phyloP scores from a whole-genome alignment of 2,888 invertebrate genomes.

The Ecliptopera silaceata region DNA sequence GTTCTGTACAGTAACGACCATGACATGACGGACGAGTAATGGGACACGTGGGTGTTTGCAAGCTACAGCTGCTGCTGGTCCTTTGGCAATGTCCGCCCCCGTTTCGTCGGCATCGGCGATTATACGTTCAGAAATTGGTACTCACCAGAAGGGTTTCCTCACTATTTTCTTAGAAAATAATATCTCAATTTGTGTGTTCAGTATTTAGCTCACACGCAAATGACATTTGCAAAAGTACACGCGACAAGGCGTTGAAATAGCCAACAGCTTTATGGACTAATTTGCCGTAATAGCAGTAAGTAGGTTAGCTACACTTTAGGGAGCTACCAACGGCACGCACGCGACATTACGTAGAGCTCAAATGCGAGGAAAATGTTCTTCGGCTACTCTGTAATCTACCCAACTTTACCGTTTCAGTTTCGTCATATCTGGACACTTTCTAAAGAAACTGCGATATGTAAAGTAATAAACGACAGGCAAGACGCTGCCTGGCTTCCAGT shows the following conservation, averaged over 20 bases:
- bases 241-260: constrained; percentile 44
- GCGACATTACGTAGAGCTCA: constrained; percentile 66
- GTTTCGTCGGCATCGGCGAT: not conserved
- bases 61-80: constrained; percentile 16
- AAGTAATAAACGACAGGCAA: constrained; percentile 65
- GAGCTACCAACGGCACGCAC: constrained; percentile 70
- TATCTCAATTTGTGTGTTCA: constrained; percentile 17
- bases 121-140: not conserved
- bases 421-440: constrained; percentile 79
- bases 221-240: constrained; percentile 39
- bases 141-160: constrained; percentile 25
- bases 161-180: constrained; percentile 26
- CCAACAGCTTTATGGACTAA: constrained; percentile 56
- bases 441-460: constrained; percentile 71
- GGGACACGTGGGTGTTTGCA: constrained; percentile 21
- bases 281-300: constrained; percentile 52
- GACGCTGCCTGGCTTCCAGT: constrained; percentile 71
- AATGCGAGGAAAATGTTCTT: constrained; percentile 63
- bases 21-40: constrained; percentile 58
- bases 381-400: constrained; percentile 66
- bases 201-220: constrained; percentile 33
- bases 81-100: not conserved
- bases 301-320: constrained; percentile 47
- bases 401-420: constrained; percentile 70
- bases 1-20: constrained; percentile 57